These are phyloP conservation scores for Rhyacophila evoluta DNA, from an alignment of 2,888 invertebrate genomes.

Conservation along the genomic window DNA sequence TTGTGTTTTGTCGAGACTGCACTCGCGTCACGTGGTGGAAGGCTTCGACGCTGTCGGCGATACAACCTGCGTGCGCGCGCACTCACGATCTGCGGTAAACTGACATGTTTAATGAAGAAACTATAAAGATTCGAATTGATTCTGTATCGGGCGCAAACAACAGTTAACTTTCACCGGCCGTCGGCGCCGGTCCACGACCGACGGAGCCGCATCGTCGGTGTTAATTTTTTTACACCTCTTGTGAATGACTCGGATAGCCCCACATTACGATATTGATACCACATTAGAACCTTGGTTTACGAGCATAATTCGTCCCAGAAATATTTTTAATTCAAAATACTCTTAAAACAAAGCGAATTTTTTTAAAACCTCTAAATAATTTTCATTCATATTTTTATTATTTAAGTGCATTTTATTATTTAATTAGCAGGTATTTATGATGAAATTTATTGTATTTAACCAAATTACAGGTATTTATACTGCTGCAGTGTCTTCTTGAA, in stretches of 20 bases:
- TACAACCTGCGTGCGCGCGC: constrained; percentile 16
- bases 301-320: too few relatives aligned
- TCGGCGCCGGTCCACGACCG: not conserved
- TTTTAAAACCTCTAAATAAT: too few relatives aligned
- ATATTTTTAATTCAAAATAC: too few relatives aligned
- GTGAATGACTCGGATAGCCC: not conserved
- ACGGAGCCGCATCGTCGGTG: not conserved
- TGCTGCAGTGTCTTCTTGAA: too few relatives aligned
- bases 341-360: too few relatives aligned
- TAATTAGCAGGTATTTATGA: too few relatives aligned
- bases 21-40: constrained; percentile 27
- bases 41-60: not conserved
- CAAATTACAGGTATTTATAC: too few relatives aligned
- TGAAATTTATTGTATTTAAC: too few relatives aligned
- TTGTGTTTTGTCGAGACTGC: not conserved
- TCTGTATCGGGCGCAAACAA: constrained; percentile 68
- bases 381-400: too few relatives aligned
- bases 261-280: not conserved
- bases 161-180: constrained; percentile 68
- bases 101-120: constrained; percentile 37
- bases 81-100: constrained; percentile 40
- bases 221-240: constrained; percentile 7
- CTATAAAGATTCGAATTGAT: constrained; percentile 22
- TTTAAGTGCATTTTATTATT: too few relatives aligned
- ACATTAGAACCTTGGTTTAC: too few relatives aligned